Percentiles rank a stretch among this genome's conserved stretches.
Evolutionary conservation across 2,113 vertebrate genomes (phyloP).

Genomic region (Apteryx mantelli): DNA sequence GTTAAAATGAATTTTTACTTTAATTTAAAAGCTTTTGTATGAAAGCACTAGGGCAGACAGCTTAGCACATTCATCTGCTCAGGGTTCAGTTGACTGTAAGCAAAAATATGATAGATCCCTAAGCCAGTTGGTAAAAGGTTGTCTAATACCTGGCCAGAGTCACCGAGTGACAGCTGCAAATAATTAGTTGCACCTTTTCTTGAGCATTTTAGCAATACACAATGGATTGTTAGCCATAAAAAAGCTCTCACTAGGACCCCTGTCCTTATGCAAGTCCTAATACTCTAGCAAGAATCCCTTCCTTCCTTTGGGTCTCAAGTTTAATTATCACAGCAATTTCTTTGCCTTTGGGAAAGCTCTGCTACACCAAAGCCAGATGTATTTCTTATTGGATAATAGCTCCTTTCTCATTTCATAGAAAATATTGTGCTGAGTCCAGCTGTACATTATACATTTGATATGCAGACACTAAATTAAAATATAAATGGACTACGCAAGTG

Average conservation of each 20-base stretch:
- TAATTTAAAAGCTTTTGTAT: constrained; percentile 49
- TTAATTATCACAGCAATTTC: constrained; percentile 16
- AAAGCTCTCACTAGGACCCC: not conserved
- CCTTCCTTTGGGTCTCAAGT: constrained; percentile 1
- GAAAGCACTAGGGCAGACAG: not conserved
- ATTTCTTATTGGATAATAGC: constrained; percentile 6
- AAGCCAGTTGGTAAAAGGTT: not conserved
- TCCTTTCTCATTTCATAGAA: not conserved
- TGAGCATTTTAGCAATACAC: constrained; percentile 5
- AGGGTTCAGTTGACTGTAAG: constrained; percentile 18
- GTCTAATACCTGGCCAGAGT: not conserved
- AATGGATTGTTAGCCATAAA: not conserved
- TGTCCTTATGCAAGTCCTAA: not conserved
- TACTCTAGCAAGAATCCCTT: not conserved
- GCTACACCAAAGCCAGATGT: constrained; percentile 32
- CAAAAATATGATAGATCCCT: constrained; percentile 28
- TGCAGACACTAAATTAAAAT: not conserved
- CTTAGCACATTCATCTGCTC: not conserved
- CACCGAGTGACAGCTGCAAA: constrained; percentile 17
- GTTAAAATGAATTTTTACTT: constrained; percentile 61
- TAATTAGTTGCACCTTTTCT: not conserved
- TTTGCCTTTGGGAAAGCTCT: constrained; percentile 34
- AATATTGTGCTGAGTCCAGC: not conserved
- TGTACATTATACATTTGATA: not conserved
- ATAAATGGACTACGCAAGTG: not conserved